Conservation (phyloP, 2,113 vertebrate genomes). For the Leptosomus discolor region DNA sequence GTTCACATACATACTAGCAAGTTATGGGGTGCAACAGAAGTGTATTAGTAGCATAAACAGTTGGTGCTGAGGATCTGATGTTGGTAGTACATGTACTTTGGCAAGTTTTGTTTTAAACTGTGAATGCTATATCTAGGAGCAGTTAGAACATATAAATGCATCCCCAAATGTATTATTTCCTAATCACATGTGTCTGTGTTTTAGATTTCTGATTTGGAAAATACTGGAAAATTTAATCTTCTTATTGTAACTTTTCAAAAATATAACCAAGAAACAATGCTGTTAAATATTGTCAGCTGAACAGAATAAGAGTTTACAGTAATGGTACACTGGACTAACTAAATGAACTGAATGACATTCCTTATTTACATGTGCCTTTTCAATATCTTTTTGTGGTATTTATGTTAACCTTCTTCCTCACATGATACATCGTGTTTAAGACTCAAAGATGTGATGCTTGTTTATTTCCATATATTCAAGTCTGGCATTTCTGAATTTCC, state of each 20-base stretch:
- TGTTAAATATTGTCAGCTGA: background rate
- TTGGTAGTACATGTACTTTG: background rate
- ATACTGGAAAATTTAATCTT: background rate
- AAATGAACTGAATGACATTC: background rate
- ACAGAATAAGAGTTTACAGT: background rate
- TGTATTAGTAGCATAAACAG: background rate
- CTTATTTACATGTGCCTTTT: background rate
- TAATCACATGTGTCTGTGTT: background rate
- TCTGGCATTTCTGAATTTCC: background rate
- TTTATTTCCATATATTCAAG: background rate
- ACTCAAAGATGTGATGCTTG: background rate
- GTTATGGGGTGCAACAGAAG: background rate
- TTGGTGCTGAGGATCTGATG: background rate
- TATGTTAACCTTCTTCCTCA: background rate
- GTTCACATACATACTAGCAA: background rate
- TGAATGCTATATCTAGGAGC: background rate
- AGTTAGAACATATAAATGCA: background rate
- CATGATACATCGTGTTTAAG: background rate
- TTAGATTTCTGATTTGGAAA: background rate
- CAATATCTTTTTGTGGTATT: background rate
- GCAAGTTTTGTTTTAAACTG: background rate
- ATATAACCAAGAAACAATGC: background rate
- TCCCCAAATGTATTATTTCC: background rate
- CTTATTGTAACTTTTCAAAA: background rate
- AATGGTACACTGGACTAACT: background rate